Evolutionary conservation across 92 coral and sea anemone genomes (phyloP).

Genomic region (Isaurus tuberculatus): DNA sequence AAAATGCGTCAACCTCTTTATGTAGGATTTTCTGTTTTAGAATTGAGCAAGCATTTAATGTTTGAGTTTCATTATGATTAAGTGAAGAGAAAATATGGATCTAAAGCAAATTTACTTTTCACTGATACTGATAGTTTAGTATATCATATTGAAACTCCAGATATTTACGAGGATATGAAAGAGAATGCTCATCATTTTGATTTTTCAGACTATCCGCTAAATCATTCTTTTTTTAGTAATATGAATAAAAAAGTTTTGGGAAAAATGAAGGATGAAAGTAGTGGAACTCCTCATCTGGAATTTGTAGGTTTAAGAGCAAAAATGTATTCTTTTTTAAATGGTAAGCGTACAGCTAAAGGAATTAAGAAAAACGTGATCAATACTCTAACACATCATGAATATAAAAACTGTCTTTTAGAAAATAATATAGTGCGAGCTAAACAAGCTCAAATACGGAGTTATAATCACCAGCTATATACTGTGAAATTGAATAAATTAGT

Average conservation of each 20-base stretch:
- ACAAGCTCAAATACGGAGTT: no score
- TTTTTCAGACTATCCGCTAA: background rate
- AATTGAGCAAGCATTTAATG: background rate
- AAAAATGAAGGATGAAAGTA: conserved; percentile 48
- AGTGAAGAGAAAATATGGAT: background rate
- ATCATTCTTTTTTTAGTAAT: conserved; percentile 1
- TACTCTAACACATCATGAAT: no score
- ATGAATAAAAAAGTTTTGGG: conserved; percentile 23
- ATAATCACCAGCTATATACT: no score
- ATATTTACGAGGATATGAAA: conserved; percentile 9
- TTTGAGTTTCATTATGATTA: conserved; percentile 27
- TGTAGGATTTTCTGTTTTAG: conserved; percentile 7
- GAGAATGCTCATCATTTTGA: background rate
- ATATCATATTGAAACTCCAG: conserved; percentile 2
- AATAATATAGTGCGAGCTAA: no score
- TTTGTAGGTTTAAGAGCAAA: conserved; percentile 59
- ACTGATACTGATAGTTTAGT: conserved; percentile 23
- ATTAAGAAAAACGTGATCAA: no score
- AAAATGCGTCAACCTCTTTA: background rate
- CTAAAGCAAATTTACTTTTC: background rate
- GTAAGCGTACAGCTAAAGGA: background rate
- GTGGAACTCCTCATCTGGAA: conserved; percentile 30
- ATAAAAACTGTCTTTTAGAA: no score
- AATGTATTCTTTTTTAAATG: conserved; percentile 35
- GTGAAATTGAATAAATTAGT: no score